These are phyloP conservation scores for Pangasius sanitwongsei DNA, from an alignment of 2,797 vertebrate species.

Conservation along the genomic window DNA sequence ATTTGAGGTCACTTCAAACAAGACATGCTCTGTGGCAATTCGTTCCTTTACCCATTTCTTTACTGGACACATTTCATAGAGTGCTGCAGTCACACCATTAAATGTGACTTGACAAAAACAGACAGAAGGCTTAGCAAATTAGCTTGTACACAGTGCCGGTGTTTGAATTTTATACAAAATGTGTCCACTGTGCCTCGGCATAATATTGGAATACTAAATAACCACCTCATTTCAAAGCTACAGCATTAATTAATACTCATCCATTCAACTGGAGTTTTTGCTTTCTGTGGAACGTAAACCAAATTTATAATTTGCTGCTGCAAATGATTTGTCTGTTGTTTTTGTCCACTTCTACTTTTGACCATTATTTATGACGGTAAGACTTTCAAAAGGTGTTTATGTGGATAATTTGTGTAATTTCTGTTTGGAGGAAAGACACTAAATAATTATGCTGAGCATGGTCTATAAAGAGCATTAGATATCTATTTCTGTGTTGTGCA, in stretches of 20 bases:
- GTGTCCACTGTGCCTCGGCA: background rate
- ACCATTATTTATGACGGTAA: constrained; percentile 55
- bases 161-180: background rate
- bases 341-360: constrained; percentile 27
- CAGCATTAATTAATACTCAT: background rate
- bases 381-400: constrained; percentile 30
- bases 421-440: constrained; percentile 41
- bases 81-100: background rate
- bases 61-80: background rate
- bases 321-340: constrained; percentile 34
- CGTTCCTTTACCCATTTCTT: background rate
- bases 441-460: constrained; percentile 49
- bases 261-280: background rate
- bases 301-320: constrained; percentile 44
- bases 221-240: background rate
- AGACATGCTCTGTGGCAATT: background rate
- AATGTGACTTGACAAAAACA: background rate
- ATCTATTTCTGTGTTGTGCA: constrained; percentile 51
- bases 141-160: background rate
- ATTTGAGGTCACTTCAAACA: background rate
- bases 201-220: background rate
- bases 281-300: constrained; percentile 22
- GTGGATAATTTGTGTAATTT: constrained; percentile 51
- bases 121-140: background rate
- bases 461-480: constrained; percentile 47